Evolutionary conservation across 2,797 vertebrate species (phyloP).

Genomic region (Pyrrhura leucotis): DNA sequence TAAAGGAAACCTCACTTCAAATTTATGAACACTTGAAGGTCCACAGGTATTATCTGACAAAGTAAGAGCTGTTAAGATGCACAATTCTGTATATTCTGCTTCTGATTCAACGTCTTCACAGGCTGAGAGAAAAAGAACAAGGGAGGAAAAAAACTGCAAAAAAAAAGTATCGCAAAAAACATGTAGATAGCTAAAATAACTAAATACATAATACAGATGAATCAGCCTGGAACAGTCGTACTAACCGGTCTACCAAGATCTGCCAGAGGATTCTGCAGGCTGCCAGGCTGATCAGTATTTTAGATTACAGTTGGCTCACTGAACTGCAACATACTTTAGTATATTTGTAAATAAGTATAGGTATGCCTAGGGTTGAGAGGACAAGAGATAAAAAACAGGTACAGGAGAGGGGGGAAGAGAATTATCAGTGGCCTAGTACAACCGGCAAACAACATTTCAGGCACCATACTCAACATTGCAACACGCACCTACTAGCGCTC

Average conservation of each 20-base stretch:
- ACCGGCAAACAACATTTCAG: background rate
- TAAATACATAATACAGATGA: background rate
- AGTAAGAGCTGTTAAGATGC: background rate
- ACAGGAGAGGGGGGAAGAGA: background rate
- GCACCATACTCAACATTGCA: background rate
- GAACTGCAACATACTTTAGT: background rate
- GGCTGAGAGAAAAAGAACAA: background rate
- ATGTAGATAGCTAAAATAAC: background rate
- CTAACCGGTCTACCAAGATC: background rate
- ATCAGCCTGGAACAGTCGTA: background rate
- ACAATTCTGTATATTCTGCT: background rate
- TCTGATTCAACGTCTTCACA: background rate
- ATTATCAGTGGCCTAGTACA: background rate
- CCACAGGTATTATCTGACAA: background rate
- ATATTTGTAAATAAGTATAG: background rate
- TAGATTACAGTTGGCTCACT: background rate
- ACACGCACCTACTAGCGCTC: background rate
- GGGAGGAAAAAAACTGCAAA: background rate
- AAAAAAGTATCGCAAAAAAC: background rate
- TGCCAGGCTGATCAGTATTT: background rate
- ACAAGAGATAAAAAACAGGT: background rate
- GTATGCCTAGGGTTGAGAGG: background rate
- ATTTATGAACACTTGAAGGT: background rate
- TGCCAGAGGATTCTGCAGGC: background rate
- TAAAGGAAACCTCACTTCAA: background rate